Evolutionary conservation across 2,113 vertebrate genomes (phyloP).

Genomic region (Proteles cristata): DNA sequence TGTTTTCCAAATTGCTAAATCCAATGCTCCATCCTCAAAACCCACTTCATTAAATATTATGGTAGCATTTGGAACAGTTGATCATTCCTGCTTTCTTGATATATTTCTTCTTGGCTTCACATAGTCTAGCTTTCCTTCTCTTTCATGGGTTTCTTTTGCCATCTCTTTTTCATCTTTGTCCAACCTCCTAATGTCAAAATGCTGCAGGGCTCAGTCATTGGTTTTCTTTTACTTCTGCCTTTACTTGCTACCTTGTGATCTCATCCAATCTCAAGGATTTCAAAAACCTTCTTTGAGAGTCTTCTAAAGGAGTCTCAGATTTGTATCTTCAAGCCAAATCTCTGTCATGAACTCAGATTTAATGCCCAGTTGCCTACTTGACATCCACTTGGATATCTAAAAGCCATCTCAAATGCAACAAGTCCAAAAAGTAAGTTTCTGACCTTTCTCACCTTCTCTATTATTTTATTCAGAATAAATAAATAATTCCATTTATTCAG

Average conservation of each 20-base stretch:
- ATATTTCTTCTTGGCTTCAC: not conserved
- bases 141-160: not conserved
- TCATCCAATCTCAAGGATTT: not conserved
- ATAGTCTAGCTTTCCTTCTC: not conserved
- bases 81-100: not conserved
- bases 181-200: not conserved
- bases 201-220: not conserved
- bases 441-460: not conserved
- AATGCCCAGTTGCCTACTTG: not conserved
- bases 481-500: not conserved
- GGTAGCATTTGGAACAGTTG: not conserved
- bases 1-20: not conserved
- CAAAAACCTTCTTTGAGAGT: not conserved
- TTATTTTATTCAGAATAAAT: not conserved
- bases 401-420: not conserved
- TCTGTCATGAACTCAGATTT: not conserved
- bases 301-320: not conserved
- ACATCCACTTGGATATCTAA: not conserved
- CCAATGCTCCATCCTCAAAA: not conserved
- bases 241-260: not conserved
- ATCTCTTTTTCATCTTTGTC: not conserved
- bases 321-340: not conserved
- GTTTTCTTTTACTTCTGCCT: not conserved
- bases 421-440: not conserved
- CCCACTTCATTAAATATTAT: not conserved